Percentiles rank a stretch among this genome's conserved stretches.
These are phyloP conservation scores for Andrena fulva DNA, from an alignment of 2,888 invertebrate species.

Conservation along the genomic window DNA sequence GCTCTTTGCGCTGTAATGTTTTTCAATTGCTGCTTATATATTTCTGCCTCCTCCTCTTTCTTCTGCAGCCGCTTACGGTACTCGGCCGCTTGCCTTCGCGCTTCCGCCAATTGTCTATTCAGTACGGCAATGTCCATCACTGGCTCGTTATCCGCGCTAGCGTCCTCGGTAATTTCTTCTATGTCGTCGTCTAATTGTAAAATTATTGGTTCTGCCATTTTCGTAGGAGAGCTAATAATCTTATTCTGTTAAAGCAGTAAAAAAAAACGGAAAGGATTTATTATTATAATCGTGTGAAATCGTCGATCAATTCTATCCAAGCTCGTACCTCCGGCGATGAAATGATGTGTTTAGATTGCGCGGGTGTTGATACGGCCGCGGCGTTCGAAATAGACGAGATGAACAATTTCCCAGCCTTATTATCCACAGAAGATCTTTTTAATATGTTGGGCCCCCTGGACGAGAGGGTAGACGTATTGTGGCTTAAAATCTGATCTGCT, in stretches of 20 bases:
- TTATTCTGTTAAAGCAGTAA: conserved; percentile 73
- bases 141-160: conserved; percentile 67
- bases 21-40: conserved; percentile 83
- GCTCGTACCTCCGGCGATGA: conserved; percentile 70
- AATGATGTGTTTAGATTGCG: conserved; percentile 75
- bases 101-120: conserved; percentile 82
- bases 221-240: conserved; percentile 66
- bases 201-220: conserved; percentile 76
- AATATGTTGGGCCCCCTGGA: conserved; percentile 82
- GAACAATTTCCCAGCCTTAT: conserved; percentile 79
- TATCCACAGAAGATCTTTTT: conserved; percentile 77
- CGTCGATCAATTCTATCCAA: neutral
- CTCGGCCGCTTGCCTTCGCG: conserved; percentile 81
- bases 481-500: conserved; percentile 86
- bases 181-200: conserved; percentile 81
- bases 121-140: conserved; percentile 81
- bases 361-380: conserved; percentile 73
- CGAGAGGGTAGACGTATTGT: conserved; percentile 73
- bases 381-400: conserved; percentile 78
- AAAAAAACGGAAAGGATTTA: conserved; percentile 3
- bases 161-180: conserved; percentile 83
- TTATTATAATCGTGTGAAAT: neutral
- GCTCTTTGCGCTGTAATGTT: conserved; percentile 73
- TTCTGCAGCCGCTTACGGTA: conserved; percentile 82
- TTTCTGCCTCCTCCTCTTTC: conserved; percentile 84